phyloP scores from a whole-genome alignment of 92 coral and sea anemone genomes.

The Nematostella vectensis region DNA sequence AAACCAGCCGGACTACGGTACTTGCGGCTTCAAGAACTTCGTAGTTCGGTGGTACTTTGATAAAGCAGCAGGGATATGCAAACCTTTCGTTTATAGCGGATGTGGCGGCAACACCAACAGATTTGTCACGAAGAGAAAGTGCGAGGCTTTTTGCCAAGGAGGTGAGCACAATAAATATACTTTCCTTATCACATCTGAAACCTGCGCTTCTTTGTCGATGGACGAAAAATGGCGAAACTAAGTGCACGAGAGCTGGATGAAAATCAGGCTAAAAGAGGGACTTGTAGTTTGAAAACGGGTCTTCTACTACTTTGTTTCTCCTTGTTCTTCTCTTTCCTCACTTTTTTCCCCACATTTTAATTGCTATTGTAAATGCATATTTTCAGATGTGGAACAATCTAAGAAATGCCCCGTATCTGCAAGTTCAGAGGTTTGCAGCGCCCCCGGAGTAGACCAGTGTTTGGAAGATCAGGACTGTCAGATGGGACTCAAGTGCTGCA shows the following conservation, averaged over 20 bases:
- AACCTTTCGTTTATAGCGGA: constrained; percentile 66
- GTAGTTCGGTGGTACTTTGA: constrained; percentile 69
- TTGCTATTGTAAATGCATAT: no score
- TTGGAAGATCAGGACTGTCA: constrained; percentile 42
- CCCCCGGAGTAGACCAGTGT: constrained; percentile 24
- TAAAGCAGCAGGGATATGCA: constrained; percentile 25
- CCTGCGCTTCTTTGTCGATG: no score
- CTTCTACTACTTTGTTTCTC: no score
- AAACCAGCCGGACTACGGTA: neutral
- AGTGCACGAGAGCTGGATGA: no score
- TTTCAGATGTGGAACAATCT: neutral
- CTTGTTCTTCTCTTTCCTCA: no score
- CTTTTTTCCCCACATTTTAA: no score
- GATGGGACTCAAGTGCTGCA: constrained; percentile 60
- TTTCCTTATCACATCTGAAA: no score
- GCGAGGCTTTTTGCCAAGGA: constrained; percentile 24
- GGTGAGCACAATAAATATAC: no score
- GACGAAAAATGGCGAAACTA: no score
- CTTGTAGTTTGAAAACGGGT: no score
- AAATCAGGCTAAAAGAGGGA: no score
- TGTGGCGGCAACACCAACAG: constrained; percentile 76
- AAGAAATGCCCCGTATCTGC: constrained; percentile 37
- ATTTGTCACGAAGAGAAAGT: constrained; percentile 40
- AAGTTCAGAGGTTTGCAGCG: constrained; percentile 13
- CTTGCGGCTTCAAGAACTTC: constrained; percentile 7